A percentile compares a stretch with the other conserved stretches of the same genome.
Conservation (phyloP, 2,888 invertebrate genomes). For the Orthosia gothica region DNA sequence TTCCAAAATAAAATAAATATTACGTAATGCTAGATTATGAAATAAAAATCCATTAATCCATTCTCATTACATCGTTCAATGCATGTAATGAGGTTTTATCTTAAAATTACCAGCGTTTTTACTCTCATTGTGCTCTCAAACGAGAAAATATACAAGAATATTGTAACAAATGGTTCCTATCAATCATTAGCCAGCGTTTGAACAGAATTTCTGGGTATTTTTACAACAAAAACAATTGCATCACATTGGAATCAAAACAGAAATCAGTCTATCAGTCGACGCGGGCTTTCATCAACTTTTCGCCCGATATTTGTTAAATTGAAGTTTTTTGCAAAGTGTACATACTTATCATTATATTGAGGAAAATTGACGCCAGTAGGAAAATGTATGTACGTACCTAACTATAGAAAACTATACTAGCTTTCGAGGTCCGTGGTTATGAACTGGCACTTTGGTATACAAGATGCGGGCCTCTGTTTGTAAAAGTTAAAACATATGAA, state of each 20-base stretch:
- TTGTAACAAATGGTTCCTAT: conserved; percentile 63
- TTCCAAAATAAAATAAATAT: too few relatives aligned
- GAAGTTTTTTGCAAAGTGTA: conserved; percentile 25
- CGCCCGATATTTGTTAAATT: conserved; percentile 27
- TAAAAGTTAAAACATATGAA: neutral
- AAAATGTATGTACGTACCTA: neutral
- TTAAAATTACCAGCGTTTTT: conserved; percentile 41
- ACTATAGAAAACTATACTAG: neutral
- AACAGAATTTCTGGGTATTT: conserved; percentile 62
- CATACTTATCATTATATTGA: neutral
- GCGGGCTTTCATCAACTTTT: conserved; percentile 41
- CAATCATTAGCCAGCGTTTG: conserved; percentile 60
- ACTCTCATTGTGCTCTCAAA: conserved; percentile 48
- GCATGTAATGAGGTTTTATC: conserved; percentile 27
- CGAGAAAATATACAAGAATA: conserved; percentile 54
- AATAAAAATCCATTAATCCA: conserved; percentile 20
- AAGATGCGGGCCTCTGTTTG: neutral
- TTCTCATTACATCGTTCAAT: conserved; percentile 25
- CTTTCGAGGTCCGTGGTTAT: neutral
- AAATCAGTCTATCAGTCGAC: conserved; percentile 59
- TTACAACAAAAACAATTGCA: conserved; percentile 66
- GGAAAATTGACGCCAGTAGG: conserved; percentile 6
- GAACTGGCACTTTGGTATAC: too few relatives aligned
- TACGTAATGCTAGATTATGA: too few relatives aligned
- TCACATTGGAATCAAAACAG: conserved; percentile 62